Base-by-base conservation (phyloP, 2,797 vertebrate species). In the Chaunax sp. region DNA sequence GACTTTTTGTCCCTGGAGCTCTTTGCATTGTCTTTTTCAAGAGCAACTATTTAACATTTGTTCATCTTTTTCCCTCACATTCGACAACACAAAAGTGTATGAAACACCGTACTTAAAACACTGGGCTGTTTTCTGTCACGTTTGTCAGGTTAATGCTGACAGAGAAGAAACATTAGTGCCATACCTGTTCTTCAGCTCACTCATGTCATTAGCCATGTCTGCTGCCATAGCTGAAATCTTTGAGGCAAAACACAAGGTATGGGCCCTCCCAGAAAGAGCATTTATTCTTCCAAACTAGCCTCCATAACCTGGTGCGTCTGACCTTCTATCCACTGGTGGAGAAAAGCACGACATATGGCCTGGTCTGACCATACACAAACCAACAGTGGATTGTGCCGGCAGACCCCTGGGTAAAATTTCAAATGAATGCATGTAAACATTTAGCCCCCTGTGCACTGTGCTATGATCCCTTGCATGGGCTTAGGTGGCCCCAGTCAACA, bases 351-450 rank as follows among this genome's bases (percentile, higher is more conserved):
- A 83, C 81, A 85, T 87, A 87, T 86, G 86, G 85, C 68, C 6
- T n/a, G 20, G 53, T 57, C 73, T 59, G 63, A 68, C 11, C 2
- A 2, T 73, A 45, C 40, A n/a, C 28, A 46, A 55, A 43, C 16
- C 46, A n/a, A 72, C 59, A 55, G 52, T 51, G 64, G 50, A 70
- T 50, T 64, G 72, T 63, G 62, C 77, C 65, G 54, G 73, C 60
- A 67, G 76, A 87, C 82, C 82, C 69, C 71, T 77, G 88, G 82
- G 86, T 91, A 82, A 91, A 92, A 85, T 91, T 15, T 13, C 76
- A 91, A 89, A 92, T 90, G 77, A 90, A 93, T 92, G 86, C 87
- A 89, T 93, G 90, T 92, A 92, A 93, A 92, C 91, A 84, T 92
- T 94, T 93, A 92, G 90, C 84, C 75, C 82, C 78, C 77, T 81